Percentiles rank a stretch among this genome's conserved stretches.
These are phyloP conservation scores for Melikaiella ostensackeni DNA, from an alignment of 2,888 invertebrate species.

Conservation along the genomic window DNA sequence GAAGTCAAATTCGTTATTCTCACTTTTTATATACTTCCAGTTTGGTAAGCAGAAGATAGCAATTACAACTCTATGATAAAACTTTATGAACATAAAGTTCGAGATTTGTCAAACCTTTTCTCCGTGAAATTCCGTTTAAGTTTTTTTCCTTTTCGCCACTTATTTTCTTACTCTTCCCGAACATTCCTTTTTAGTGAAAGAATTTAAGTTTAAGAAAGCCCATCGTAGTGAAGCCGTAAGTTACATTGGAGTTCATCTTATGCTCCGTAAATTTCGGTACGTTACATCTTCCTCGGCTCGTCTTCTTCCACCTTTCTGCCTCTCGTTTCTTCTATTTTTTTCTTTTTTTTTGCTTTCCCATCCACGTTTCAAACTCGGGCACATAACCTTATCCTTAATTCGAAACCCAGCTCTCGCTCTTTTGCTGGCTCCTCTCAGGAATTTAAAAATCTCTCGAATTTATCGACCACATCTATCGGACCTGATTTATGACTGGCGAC, in stretches of 20 bases:
- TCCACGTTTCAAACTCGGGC: neutral
- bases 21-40: neutral
- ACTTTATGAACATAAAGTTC: neutral
- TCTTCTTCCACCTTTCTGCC: constrained; percentile 24
- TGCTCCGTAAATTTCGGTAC: constrained; percentile 47
- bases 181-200: constrained; percentile 6
- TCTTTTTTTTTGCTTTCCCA: neutral
- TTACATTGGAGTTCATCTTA: constrained; percentile 48
- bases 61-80: neutral
- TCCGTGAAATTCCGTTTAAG: neutral
- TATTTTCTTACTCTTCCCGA: neutral
- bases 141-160: neutral
- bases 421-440: constrained; percentile 30
- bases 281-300: constrained; percentile 41
- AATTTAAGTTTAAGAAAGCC: constrained; percentile 25
- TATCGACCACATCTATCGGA: constrained; percentile 49
- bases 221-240: constrained; percentile 42
- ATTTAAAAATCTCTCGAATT: constrained; percentile 53
- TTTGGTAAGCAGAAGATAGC: neutral
- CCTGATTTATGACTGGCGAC: constrained; percentile 49
- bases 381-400: constrained; percentile 23
- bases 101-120: neutral
- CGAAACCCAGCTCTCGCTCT: neutral
- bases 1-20: neutral
- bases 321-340: constrained; percentile 4